A percentile compares a stretch with the other conserved stretches of the same genome.
Conservation (phyloP, 2,888 invertebrate species). For the Perithous albicinctus region DNA sequence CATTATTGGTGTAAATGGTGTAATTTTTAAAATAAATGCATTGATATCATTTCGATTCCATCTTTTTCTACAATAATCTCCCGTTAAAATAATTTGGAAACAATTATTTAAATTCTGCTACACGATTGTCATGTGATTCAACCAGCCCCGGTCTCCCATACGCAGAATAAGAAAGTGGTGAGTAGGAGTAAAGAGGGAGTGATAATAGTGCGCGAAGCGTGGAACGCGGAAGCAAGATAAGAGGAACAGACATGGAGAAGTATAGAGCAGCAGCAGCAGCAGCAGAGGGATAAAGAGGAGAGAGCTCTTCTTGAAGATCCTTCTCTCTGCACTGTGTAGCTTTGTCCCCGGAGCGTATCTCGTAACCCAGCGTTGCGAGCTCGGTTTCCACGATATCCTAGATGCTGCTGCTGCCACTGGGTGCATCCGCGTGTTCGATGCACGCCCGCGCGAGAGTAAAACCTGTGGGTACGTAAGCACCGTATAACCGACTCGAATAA, state of each 20-base stretch:
- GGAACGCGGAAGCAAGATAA: constrained; percentile 17
- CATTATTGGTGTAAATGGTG: too few species aligned
- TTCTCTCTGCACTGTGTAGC: not conserved
- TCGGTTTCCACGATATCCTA: constrained; percentile 15
- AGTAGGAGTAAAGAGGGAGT: not conserved
- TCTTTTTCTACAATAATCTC: too few species aligned
- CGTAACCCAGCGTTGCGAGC: not conserved
- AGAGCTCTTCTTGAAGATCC: too few species aligned
- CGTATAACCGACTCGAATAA: constrained; percentile 79
- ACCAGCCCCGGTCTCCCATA: too few species aligned
- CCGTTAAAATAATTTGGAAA: too few species aligned
- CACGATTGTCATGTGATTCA: too few species aligned
- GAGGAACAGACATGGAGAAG: constrained; percentile 6
- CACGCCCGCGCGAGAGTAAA: constrained; percentile 64
- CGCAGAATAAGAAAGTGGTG: constrained; percentile 12
- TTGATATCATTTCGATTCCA: too few species aligned
- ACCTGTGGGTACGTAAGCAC: constrained; percentile 75
- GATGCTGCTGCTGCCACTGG: not conserved
- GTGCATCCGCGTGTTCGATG: constrained; percentile 20
- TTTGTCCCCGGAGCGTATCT: not conserved
- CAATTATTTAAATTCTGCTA: too few species aligned
- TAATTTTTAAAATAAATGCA: too few species aligned
- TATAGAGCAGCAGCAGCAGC: not conserved
- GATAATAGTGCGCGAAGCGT: constrained; percentile 19
- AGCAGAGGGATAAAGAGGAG: not conserved